Base-by-base conservation (phyloP, 2,797 vertebrate genomes). In the Myoxocephalus aenaeus region DNA sequence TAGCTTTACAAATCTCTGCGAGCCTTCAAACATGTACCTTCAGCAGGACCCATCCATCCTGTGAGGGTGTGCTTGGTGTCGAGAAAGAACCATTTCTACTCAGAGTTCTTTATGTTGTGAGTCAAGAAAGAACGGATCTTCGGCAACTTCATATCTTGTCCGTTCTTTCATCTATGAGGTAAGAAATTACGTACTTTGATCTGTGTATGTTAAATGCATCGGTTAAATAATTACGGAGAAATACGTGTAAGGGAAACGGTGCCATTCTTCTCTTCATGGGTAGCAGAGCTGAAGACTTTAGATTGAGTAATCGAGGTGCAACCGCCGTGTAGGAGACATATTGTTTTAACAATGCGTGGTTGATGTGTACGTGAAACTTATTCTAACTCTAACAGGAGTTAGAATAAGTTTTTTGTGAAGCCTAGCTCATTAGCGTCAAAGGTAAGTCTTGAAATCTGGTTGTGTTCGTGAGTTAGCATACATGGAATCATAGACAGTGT, bases 1-100 rank as follows among this genome's bases (percentile, higher is more conserved):
- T n/a, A 74, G 81, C 66, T 89, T 86, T 74, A 85, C 25, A 42
- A 54, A 82, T 56, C 25, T 75, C 51, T 65, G 14, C 5, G 4
- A 66, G 42, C 54, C 65, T 74, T 82, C 38, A 44, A 53, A 5
- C 48, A 15, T 65, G 67, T 25, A 57, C 65, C n/a, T 57, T 14
- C 51, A 59, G 36, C 4, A 1, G 36, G 15, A 57, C 18, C 13
- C 44, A 38, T n/a, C 29, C 34, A 12, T 50, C 20, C 5, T 27
- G 2, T 48, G 34, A 77, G 25, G 56, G 15, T 29, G 48, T 12
- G 51, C 22, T 34, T 17, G 32, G 38, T 58, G 40, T 25, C 50
- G 18, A 50, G 27, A 58, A 56, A 54, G 53, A 81, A 13, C 7
- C 48, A 20, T 58, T 70, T 66, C 7, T 4, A 3, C 40, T 32